phyloP scores from a whole-genome alignment of 2,797 vertebrate genomes.

The Scolopax rusticola region DNA sequence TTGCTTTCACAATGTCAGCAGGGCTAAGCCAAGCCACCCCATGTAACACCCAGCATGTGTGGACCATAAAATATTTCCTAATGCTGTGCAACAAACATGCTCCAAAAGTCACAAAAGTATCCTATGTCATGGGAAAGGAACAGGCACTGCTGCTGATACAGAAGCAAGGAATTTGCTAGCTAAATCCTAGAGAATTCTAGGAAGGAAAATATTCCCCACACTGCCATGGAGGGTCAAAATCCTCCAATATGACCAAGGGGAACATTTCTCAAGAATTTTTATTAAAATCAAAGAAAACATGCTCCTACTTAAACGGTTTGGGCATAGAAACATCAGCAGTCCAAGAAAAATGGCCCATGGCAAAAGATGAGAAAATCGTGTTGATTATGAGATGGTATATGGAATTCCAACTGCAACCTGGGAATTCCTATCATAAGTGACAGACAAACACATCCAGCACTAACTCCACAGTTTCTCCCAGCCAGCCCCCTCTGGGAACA shows the following conservation, averaged over 20 bases:
- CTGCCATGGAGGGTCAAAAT: slow-evolving; percentile 12
- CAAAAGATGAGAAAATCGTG: neutral
- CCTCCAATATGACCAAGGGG: neutral
- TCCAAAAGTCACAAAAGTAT: neutral
- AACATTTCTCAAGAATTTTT: neutral
- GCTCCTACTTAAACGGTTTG: neutral
- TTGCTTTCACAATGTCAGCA: neutral
- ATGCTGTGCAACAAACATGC: neutral
- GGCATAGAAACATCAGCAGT: neutral
- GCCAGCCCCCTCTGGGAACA: neutral
- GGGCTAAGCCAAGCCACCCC: neutral
- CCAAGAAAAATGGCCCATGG: rapidly evolving
- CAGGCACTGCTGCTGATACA: rapidly evolving
- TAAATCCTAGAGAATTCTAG: slow-evolving; percentile 41
- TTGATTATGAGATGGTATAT: rapidly evolving
- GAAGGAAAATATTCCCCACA: slow-evolving; percentile 8
- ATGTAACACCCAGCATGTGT: neutral
- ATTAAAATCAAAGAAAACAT: neutral
- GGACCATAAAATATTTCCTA: neutral
- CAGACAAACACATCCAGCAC: neutral
- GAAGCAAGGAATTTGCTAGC: neutral
- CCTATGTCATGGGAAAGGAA: slow-evolving; percentile 32
- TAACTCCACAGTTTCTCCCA: neutral
- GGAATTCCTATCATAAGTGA: neutral
- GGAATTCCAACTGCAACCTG: neutral